These are phyloP conservation scores for Anabas testudineus DNA, from an alignment of 2,797 vertebrate genomes.

Conservation along the genomic window DNA sequence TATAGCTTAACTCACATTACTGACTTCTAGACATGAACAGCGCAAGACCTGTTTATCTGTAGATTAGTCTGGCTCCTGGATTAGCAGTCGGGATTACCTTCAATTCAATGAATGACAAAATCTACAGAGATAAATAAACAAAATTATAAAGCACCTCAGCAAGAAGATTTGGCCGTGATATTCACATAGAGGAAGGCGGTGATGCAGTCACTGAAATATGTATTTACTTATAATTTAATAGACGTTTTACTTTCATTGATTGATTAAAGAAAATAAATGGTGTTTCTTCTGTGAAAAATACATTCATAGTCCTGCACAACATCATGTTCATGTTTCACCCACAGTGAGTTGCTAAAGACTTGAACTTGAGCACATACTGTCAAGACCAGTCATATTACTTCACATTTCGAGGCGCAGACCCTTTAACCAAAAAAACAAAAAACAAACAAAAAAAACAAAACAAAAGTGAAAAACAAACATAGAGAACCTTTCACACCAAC, in stretches of 20 bases:
- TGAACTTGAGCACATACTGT: background rate
- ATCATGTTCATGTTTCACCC: too few species aligned
- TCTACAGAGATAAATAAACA: slow-evolving; percentile 41
- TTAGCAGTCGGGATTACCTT: slow-evolving; percentile 75
- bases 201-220: background rate
- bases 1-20: slow-evolving; percentile 31
- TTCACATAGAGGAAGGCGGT: slow-evolving; percentile 1
- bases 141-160: slow-evolving; percentile 42
- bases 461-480: background rate
- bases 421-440: slow-evolving; percentile 2
- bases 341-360: background rate
- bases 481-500: slow-evolving; percentile 49
- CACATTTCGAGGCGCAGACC: background rate
- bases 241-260: background rate
- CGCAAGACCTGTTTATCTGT: slow-evolving; percentile 65
- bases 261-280: background rate
- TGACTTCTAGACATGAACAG: slow-evolving; percentile 43
- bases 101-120: slow-evolving; percentile 65
- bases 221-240: background rate
- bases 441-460: slow-evolving; percentile 15
- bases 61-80: slow-evolving; percentile 82
- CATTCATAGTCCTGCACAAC: background rate
- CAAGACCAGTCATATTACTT: background rate
- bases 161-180: slow-evolving; percentile 21
- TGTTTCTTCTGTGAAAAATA: background rate